Percentiles rank a stretch among this genome's conserved stretches.
Conservation (phyloP, 2,888 invertebrate species). For the Xylophagus ater region DNA sequence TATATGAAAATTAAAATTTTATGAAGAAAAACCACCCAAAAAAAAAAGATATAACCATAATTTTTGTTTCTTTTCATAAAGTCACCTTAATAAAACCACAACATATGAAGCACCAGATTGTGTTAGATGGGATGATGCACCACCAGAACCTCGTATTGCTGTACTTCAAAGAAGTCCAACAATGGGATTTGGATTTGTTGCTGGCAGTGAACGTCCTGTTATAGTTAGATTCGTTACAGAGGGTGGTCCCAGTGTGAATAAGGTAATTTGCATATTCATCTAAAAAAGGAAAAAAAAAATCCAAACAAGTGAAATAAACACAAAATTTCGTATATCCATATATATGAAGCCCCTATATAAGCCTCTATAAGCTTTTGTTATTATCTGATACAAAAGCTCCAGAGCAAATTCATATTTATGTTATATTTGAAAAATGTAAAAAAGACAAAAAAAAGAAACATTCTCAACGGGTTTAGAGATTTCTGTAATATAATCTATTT, state of each 20-base stretch:
- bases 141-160: slow-evolving; percentile 68
- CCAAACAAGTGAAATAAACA: too few species aligned
- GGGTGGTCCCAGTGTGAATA: slow-evolving; percentile 84
- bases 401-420: too few species aligned
- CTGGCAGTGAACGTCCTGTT: slow-evolving; percentile 85
- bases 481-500: too few species aligned
- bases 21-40: background rate
- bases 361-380: too few species aligned
- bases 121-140: slow-evolving; percentile 54
- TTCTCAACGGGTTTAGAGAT: too few species aligned
- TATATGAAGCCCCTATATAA: too few species aligned
- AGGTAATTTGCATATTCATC: slow-evolving; percentile 41
- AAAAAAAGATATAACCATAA: background rate
- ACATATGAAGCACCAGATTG: slow-evolving; percentile 73
- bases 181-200: slow-evolving; percentile 90
- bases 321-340: too few species aligned
- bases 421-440: too few species aligned
- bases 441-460: too few species aligned
- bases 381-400: too few species aligned
- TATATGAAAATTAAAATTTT: background rate
- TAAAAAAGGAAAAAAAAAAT: background rate
- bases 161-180: slow-evolving; percentile 63
- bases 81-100: slow-evolving; percentile 78
- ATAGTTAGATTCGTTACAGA: slow-evolving; percentile 81
- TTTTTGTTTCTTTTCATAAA: slow-evolving; percentile 25